A percentile compares a stretch with the other conserved stretches of the same genome.
phyloP scores from a whole-genome alignment of 2,797 vertebrate species.

The Geotrypetes seraphini region DNA sequence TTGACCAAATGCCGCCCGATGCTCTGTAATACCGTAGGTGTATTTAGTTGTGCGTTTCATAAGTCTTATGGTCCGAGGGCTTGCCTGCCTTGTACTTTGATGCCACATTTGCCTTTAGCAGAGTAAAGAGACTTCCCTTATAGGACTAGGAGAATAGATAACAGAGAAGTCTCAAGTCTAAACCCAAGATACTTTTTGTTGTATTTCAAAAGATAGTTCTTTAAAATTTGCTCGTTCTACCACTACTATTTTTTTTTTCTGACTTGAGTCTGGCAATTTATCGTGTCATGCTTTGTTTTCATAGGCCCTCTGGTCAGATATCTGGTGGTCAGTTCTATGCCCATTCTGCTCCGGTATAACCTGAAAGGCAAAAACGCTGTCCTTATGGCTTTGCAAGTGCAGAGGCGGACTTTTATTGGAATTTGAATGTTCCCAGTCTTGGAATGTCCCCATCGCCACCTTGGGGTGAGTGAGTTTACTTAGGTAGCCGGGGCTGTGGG shows the following conservation, averaged over 20 bases:
- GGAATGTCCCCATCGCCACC: conserved; percentile 54
- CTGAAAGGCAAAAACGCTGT: conserved; percentile 39
- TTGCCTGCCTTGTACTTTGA: no score
- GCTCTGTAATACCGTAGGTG: no score
- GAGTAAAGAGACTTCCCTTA: no score
- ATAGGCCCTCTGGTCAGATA: neutral
- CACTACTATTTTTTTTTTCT: conserved; percentile 5
- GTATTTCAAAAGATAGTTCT: neutral
- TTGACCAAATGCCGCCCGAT: no score
- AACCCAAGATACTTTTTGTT: no score
- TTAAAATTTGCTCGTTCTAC: conserved; percentile 6
- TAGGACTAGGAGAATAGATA: no score
- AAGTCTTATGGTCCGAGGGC: no score
- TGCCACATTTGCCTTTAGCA: no score
- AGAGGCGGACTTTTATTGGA: conserved; percentile 43
- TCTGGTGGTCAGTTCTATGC: conserved; percentile 12
- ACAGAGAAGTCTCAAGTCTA: no score
- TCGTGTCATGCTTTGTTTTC: conserved; percentile 5
- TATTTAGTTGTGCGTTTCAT: no score
- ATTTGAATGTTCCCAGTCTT: conserved; percentile 55
- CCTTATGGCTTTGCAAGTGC: conserved; percentile 11
- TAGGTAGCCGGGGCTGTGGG: conserved; percentile 72
- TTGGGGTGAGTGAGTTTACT: conserved; percentile 54
- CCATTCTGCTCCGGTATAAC: conserved; percentile 45
- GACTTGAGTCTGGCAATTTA: conserved; percentile 11